Evolutionary conservation across 2,113 vertebrate species (phyloP).

Genomic region (Bos javanicus): DNA sequence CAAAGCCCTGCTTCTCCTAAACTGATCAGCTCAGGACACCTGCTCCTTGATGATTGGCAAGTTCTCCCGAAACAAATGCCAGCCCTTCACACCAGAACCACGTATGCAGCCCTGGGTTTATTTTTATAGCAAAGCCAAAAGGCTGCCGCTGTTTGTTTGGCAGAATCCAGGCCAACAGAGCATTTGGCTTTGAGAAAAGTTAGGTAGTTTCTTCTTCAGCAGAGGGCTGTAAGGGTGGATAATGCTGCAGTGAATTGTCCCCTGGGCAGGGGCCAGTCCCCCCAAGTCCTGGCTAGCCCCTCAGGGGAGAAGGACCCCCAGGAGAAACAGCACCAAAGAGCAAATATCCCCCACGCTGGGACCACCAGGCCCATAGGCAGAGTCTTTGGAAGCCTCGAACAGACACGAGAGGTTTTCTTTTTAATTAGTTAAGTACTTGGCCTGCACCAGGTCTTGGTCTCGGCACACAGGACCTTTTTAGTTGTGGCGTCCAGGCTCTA

Average conservation of each 20-base stretch:
- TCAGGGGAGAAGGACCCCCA: too few relatives aligned
- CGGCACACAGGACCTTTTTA: background rate
- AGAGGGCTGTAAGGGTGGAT: fast-evolving
- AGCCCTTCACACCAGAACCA: fast-evolving
- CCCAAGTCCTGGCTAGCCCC: background rate
- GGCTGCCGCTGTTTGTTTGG: background rate
- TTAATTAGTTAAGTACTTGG: background rate
- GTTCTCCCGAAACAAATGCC: too few relatives aligned
- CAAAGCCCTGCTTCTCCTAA: background rate
- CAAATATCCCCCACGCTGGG: background rate
- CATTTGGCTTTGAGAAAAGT: background rate
- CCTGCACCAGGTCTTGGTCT: background rate
- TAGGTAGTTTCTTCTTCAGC: background rate
- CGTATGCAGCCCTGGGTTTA: fast-evolving
- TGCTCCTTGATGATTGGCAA: too few relatives aligned
- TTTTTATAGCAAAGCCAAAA: background rate
- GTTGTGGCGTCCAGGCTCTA: background rate
- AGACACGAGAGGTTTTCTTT: background rate
- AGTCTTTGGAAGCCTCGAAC: background rate
- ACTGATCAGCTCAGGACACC: background rate
- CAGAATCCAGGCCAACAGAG: background rate
- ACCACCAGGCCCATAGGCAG: fast-evolving
- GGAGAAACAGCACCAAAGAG: background rate
- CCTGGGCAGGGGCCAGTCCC: background rate
- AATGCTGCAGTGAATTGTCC: fast-evolving